Evolutionary conservation across 2,113 vertebrate species (phyloP).

Genomic region (Coregonus clupeaformis): DNA sequence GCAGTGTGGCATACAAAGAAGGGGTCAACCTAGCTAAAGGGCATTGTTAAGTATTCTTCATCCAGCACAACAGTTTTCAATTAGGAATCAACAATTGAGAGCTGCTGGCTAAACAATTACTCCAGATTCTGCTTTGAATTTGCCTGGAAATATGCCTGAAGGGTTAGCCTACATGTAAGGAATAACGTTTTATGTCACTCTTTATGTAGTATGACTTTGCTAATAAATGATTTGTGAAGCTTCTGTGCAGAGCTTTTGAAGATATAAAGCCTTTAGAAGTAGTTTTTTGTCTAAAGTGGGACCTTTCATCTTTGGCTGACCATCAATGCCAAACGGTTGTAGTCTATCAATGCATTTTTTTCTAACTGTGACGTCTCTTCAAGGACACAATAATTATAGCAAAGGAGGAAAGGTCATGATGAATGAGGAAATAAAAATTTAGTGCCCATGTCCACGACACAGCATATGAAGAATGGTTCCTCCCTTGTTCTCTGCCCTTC

Average conservation of each 20-base stretch:
- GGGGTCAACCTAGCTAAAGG: conserved; percentile 8
- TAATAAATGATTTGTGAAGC: neutral
- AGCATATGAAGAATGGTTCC: neutral
- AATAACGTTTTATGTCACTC: too few species aligned
- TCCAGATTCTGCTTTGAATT: neutral
- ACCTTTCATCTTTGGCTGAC: too few species aligned
- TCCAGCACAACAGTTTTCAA: too few species aligned
- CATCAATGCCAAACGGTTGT: too few species aligned
- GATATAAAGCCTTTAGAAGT: too few species aligned
- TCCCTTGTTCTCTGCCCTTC: neutral
- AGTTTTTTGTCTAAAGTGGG: too few species aligned
- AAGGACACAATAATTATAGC: neutral
- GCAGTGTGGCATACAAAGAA: conserved; percentile 31
- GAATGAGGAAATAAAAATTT: conserved; percentile 4
- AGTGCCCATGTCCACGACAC: neutral
- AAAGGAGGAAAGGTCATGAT: neutral
- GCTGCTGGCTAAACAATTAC: neutral
- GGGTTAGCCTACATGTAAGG: too few species aligned
- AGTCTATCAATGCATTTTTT: neutral
- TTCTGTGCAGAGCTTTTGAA: neutral
- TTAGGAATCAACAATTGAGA: too few species aligned
- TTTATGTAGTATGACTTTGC: neutral
- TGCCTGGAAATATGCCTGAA: too few species aligned
- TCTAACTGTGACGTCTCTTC: neutral
- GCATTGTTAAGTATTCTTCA: too few species aligned